phyloP scores from a whole-genome alignment of 2,113 vertebrate genomes.

The Alosa alosa region DNA sequence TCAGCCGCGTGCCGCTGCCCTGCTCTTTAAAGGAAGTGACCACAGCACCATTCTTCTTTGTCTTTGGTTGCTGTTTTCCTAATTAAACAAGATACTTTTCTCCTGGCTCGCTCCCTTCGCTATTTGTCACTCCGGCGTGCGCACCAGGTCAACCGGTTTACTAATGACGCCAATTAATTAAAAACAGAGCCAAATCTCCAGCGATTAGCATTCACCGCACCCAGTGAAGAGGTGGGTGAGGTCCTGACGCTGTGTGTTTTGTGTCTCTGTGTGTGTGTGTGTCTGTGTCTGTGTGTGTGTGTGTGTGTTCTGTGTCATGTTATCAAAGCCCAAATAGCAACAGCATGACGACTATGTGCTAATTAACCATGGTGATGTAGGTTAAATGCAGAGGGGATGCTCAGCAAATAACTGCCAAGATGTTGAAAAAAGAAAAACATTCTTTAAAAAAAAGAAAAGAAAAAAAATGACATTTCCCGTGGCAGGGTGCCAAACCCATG shows the following conservation, averaged over 20 bases:
- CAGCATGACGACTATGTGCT: constrained; percentile 44
- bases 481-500: background rate
- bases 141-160: constrained; percentile 55
- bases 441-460: background rate
- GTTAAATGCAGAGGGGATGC: constrained; percentile 58
- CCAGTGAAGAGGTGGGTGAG: constrained; percentile 21
- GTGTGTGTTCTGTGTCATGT: constrained; percentile 1
- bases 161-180: constrained; percentile 75
- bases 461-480: background rate
- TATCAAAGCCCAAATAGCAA: constrained; percentile 61
- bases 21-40: constrained; percentile 1
- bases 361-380: constrained; percentile 58
- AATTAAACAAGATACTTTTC: constrained; percentile 51
- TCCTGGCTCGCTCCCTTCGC: constrained; percentile 48
- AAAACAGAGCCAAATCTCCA: constrained; percentile 63
- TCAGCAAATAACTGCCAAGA: constrained; percentile 25
- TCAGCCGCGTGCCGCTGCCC: background rate
- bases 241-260: constrained; percentile 25
- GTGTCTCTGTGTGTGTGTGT: background rate
- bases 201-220: constrained; percentile 63
- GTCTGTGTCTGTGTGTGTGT: background rate
- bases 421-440: constrained; percentile 7
- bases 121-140: constrained; percentile 60
- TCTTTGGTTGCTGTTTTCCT: constrained; percentile 38
- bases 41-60: constrained; percentile 8